Evolutionary conservation across 2,888 invertebrate species (phyloP).

Genomic region (Thymelicus lineola): DNA sequence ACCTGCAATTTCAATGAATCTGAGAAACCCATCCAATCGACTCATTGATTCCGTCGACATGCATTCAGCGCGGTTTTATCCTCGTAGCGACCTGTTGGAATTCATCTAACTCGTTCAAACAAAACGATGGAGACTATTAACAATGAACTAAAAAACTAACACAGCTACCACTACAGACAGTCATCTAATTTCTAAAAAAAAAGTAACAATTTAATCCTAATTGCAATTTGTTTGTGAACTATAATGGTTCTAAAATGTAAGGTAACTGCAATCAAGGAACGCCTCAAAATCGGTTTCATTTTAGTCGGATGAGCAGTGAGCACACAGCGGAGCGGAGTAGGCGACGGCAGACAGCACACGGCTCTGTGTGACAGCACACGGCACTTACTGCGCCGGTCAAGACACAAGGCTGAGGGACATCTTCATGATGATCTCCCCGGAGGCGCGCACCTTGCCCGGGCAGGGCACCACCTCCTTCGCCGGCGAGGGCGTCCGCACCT

Average conservation of each 20-base stretch:
- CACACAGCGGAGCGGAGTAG: slow-evolving; percentile 45
- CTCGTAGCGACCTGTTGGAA: not conserved
- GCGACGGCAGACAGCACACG: slow-evolving; percentile 5
- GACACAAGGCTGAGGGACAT: slow-evolving; percentile 61
- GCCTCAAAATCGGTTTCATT: not conserved
- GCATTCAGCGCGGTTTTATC: not conserved
- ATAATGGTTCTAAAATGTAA: slow-evolving; percentile 12
- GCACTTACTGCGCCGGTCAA: slow-evolving; percentile 68
- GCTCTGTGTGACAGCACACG: slow-evolving; percentile 43
- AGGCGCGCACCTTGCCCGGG: slow-evolving; percentile 73
- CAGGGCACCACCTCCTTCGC: slow-evolving; percentile 71
- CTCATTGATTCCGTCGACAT: not conserved
- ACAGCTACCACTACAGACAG: slow-evolving; percentile 8
- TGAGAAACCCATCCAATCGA: slow-evolving; percentile 2
- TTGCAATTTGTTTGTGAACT: not conserved
- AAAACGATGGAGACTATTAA: slow-evolving; percentile 3
- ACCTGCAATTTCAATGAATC: slow-evolving; percentile 53
- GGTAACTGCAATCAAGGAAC: not conserved
- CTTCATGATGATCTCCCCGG: slow-evolving; percentile 63
- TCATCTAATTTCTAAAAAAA: slow-evolving; percentile 3
- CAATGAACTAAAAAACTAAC: slow-evolving; percentile 1
- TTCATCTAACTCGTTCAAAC: not conserved
- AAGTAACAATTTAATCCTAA: not conserved
- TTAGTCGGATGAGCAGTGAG: slow-evolving; percentile 40
- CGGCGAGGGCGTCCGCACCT: slow-evolving; percentile 55